Conservation (phyloP, 2,797 vertebrate genomes). For the Alfaro cultratus region DNA sequence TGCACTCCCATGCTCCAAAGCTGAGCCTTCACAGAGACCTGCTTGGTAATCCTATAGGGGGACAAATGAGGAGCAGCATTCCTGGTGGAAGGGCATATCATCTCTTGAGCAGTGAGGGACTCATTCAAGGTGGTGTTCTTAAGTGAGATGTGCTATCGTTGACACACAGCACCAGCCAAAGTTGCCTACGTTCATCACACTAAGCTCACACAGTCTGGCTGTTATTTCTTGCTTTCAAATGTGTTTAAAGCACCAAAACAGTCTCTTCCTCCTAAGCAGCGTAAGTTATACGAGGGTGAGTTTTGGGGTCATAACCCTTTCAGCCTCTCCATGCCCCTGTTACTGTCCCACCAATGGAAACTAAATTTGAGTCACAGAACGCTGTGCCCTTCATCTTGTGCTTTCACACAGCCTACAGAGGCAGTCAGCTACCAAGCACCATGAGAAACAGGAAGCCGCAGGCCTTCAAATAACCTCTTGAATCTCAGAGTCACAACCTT, state of each 20-base stretch:
- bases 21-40: constrained; percentile 61
- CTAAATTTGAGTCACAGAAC: constrained; percentile 62
- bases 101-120: constrained; percentile 35
- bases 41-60: constrained; percentile 68
- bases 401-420: constrained; percentile 27
- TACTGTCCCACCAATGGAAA: constrained; percentile 52
- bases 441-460: constrained; percentile 67
- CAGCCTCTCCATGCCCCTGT: constrained; percentile 37
- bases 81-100: constrained; percentile 52
- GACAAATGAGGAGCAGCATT: constrained; percentile 71
- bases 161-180: constrained; percentile 51
- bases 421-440: constrained; percentile 10
- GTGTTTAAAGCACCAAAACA: constrained; percentile 57
- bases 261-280: constrained; percentile 62
- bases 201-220: constrained; percentile 12
- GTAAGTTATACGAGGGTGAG: constrained; percentile 26
- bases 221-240: constrained; percentile 20
- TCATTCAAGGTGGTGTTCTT: constrained; percentile 35
- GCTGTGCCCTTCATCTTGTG: constrained; percentile 20
- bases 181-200: constrained; percentile 42
- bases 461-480: constrained; percentile 64
- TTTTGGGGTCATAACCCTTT: constrained; percentile 51
- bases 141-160: constrained; percentile 53
- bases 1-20: constrained; percentile 63
- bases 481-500: constrained; percentile 40